These are phyloP conservation scores for Apoderus coryli DNA, from an alignment of 2,888 invertebrate species.

Conservation along the genomic window DNA sequence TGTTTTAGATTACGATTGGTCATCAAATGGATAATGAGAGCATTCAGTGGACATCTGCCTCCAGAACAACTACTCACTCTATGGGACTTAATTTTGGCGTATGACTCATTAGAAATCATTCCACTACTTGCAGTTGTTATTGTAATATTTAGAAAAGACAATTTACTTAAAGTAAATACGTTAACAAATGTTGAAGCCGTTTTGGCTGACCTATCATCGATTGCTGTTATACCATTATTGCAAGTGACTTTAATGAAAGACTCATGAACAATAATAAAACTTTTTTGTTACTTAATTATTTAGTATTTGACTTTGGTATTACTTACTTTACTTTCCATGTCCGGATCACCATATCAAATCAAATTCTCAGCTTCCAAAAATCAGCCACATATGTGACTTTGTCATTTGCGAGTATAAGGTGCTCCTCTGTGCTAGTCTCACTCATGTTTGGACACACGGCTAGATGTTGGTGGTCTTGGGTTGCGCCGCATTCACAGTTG, in stretches of 20 bases:
- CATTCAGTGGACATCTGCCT: conserved; percentile 86
- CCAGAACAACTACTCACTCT: conserved; percentile 82
- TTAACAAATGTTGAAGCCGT: conserved; percentile 75
- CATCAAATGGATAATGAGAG: conserved; percentile 94
- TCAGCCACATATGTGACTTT: no score
- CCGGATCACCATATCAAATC: no score
- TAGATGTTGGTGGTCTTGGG: no score
- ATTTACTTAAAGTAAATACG: conserved; percentile 58
- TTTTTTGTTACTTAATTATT: background rate
- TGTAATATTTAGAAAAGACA: conserved; percentile 73
- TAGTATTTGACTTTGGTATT: background rate
- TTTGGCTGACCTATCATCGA: conserved; percentile 73
- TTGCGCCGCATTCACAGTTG: no score
- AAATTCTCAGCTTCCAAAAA: no score
- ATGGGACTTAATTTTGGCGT: conserved; percentile 88
- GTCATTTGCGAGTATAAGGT: no score
- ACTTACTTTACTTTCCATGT: background rate
- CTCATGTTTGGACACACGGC: no score
- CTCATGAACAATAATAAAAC: conserved; percentile 26
- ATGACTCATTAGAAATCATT: conserved; percentile 81
- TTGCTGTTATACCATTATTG: conserved; percentile 71
- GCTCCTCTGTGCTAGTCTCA: no score
- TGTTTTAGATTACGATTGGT: conserved; percentile 64
- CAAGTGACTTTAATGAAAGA: conserved; percentile 65
- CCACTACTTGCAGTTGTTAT: conserved; percentile 76